Conservation (phyloP, 2,888 invertebrate genomes). For the Lottia scabra region DNA sequence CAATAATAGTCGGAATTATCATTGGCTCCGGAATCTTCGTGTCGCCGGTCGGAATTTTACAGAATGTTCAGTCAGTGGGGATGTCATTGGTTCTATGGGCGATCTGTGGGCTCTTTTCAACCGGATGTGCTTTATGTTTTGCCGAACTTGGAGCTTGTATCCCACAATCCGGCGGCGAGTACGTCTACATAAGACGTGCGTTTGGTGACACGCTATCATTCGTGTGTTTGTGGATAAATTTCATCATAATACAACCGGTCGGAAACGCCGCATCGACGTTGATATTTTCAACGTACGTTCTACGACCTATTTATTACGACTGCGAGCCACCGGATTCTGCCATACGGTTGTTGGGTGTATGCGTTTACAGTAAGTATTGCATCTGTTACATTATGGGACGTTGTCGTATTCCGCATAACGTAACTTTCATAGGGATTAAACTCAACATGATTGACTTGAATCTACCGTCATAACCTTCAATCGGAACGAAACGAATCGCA, state of each 20-base stretch:
- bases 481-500: too few relatives aligned
- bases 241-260: slow-evolving; percentile 63
- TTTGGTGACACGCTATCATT: slow-evolving; percentile 66
- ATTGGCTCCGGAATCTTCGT: slow-evolving; percentile 96
- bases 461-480: too few relatives aligned
- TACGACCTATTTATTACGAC: slow-evolving; percentile 59
- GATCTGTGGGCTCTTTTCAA: slow-evolving; percentile 81
- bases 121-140: slow-evolving; percentile 88
- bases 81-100: slow-evolving; percentile 90
- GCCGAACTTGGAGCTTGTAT: slow-evolving; percentile 92
- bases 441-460: neutral
- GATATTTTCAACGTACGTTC: slow-evolving; percentile 64
- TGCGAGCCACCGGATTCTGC: slow-evolving; percentile 58
- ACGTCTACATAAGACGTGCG: slow-evolving; percentile 71
- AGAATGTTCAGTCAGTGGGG: slow-evolving; percentile 79
- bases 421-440: neutral
- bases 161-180: slow-evolving; percentile 73
- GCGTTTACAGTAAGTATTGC: slow-evolving; percentile 53
- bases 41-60: slow-evolving; percentile 90
- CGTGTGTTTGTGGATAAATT: slow-evolving; percentile 65
- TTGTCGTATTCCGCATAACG: neutral
- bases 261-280: slow-evolving; percentile 64
- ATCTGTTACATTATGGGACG: neutral
- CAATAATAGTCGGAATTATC: slow-evolving; percentile 79
- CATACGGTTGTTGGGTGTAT: slow-evolving; percentile 48